Evolutionary conservation across 2,797 vertebrate genomes (phyloP), one percentile per base, ranked within the genome.

Genomic region (Clarias fuscus): DNA sequence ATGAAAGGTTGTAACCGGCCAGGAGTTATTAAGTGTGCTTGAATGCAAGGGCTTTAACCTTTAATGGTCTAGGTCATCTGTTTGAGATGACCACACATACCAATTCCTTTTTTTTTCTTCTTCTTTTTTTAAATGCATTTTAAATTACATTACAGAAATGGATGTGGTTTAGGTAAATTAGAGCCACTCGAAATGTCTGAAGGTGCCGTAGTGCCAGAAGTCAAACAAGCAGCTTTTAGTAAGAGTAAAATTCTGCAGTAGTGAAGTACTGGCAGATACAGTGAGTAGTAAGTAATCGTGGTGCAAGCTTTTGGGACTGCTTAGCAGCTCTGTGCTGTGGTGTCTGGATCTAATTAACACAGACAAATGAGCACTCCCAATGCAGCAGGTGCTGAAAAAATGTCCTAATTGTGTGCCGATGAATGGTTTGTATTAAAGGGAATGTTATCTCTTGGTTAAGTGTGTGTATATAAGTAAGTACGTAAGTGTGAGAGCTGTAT

Each of bases 341-440:
- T 87, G 87, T 90, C 88, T 89, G 90, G 87, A 86, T 88, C 62
- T 88, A 86, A 86, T 90, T 88, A 91, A 82, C 82, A 80, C 75
- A 83, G 76, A 84, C 85, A 85, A 89, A 89, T 68, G n/a, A 79
- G 65, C 71, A 85, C 85, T 91, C 86, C 87, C 89, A 86, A 56
- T 87, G 85, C 87, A 85, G 89, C 90, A 90, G 90, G 90, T 90
- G 90, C 84, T 88, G 84, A 88, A 89, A 90, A 91, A 87, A 88
- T 82, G 86, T 79, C 78, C 87, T 88, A 87, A 87, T 90, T 83
- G 86, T 90, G 84, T 84, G 82, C 85, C 81, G 73, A 88, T 85
- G 88, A 87, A 90, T 90, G 89, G 87, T 83, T 88, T 84, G 84
- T 86, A 83, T 87, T 85, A 83, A 72, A 70, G 82, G 43, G 73